phyloP scores from a whole-genome alignment of 2,797 vertebrate genomes.

The Trachops cirrhosus region DNA sequence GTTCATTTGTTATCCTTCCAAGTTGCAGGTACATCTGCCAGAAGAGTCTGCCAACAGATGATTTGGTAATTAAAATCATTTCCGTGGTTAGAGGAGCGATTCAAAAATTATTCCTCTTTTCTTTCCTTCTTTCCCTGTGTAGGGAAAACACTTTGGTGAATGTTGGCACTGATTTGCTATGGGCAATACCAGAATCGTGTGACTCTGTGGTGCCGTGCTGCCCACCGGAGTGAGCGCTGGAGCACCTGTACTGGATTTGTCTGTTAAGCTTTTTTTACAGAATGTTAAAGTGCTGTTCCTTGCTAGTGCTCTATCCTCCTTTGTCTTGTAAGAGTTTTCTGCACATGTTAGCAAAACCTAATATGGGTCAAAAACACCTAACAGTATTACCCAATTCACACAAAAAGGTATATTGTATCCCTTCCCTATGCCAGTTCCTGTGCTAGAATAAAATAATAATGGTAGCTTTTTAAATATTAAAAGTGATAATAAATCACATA shows the following conservation, averaged over 20 bases:
- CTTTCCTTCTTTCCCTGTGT: slow-evolving; percentile 30
- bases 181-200: neutral
- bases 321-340: neutral
- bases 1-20: slow-evolving; percentile 71
- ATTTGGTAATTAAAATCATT: slow-evolving; percentile 76
- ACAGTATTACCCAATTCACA: neutral
- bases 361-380: neutral
- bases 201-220: fast-evolving
- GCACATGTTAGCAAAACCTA: neutral
- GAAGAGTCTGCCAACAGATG: slow-evolving; percentile 71
- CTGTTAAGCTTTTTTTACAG: neutral
- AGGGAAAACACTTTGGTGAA: neutral
- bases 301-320: neutral
- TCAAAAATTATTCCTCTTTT: slow-evolving; percentile 47
- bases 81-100: slow-evolving; percentile 56
- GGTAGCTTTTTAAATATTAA: neutral
- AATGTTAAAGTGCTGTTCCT: neutral
- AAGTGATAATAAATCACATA: neutral
- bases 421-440: neutral
- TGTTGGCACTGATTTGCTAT: neutral
- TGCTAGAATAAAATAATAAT: neutral
- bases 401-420: neutral
- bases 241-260: neutral
- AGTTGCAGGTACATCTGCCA: slow-evolving; percentile 73
- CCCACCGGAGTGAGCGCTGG: too few relatives aligned